Evolutionary conservation across 2,888 invertebrate genomes (phyloP), one percentile per base, ranked within the genome.

Genomic region (Agrochola litura): DNA sequence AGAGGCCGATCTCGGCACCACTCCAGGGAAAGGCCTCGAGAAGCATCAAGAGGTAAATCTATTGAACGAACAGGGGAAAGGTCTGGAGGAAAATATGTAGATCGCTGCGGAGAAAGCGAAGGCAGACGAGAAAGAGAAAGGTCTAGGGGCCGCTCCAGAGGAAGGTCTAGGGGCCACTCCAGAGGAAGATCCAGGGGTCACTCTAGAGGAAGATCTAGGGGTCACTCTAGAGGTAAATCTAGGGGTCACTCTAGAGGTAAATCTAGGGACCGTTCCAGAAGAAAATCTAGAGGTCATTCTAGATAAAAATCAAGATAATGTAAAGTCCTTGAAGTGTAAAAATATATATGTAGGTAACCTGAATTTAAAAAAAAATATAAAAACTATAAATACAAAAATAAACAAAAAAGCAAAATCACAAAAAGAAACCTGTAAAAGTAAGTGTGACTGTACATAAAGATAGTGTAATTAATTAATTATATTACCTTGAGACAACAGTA

Each of bases 151-250:
- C 46, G 8, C 8, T 41, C 6, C 41, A 41, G 41, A 41, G 41
- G 41, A 41, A 41, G 41, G 8, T 41, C 41, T 6, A 6, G 41
- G 41, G 41, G 6, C 41, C 41, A 6, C 30, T 30, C 30, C 30
- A 30, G 30, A 30, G 30, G 30, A 30, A 30, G 30, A 30, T 30
- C 30, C 30, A 41, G 41, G 41, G 41, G 41, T 8, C 41, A 74
- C 43, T 81, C 72, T 16, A 81, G 79, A 66, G 77, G 71, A 66
- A 61, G 73, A 54, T 79, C 76, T 19, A 81, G 79, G 37, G 73
- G 78, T 0, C 73, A 64, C 12, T 85, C 83, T 0, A 74, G 77
- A n/a, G 80, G n/a, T 2, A 70, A 41, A 41, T 79, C 79, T 1
- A 67, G 78, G 46, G 61, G n/a, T 3, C 65, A 10, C 49, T 84